Evolutionary conservation across 2,888 invertebrate species (phyloP).

Genomic region (Nomada goodeniana): DNA sequence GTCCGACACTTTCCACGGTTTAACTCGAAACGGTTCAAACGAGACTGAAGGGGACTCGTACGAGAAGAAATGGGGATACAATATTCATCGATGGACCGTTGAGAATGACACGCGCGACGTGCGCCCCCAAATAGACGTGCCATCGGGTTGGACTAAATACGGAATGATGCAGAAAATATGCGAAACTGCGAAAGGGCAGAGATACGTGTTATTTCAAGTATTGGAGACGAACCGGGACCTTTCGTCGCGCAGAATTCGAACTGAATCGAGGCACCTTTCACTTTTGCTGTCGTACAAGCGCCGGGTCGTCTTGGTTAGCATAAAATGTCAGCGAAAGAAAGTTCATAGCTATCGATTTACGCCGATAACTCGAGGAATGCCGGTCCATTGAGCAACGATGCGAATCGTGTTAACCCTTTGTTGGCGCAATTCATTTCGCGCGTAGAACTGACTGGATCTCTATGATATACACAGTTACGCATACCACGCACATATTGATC

Average conservation of each 20-base stretch:
- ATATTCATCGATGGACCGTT: background rate
- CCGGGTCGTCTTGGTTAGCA: constrained; percentile 34
- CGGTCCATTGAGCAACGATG: background rate
- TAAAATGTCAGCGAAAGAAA: constrained; percentile 58
- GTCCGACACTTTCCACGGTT: too few relatives aligned
- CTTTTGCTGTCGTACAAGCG: constrained; percentile 22
- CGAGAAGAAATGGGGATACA: too few relatives aligned
- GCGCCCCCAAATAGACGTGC: background rate
- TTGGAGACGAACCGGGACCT: constrained; percentile 23
- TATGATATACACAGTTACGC: background rate
- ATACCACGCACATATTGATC: background rate
- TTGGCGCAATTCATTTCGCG: background rate
- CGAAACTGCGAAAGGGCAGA: background rate
- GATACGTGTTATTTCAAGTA: constrained; percentile 26
- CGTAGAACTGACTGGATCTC: background rate
- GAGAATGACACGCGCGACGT: background rate
- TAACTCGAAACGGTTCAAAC: too few relatives aligned
- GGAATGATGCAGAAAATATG: too few relatives aligned
- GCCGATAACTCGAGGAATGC: constrained; percentile 26
- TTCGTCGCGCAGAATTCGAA: constrained; percentile 14
- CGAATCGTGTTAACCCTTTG: constrained; percentile 10
- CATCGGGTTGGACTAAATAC: background rate
- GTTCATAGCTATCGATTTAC: constrained; percentile 49
- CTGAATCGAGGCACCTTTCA: constrained; percentile 41
- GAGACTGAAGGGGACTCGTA: too few relatives aligned